Evolutionary conservation across 2,113 vertebrate species (phyloP).

Genomic region (Calidris pugnax): DNA sequence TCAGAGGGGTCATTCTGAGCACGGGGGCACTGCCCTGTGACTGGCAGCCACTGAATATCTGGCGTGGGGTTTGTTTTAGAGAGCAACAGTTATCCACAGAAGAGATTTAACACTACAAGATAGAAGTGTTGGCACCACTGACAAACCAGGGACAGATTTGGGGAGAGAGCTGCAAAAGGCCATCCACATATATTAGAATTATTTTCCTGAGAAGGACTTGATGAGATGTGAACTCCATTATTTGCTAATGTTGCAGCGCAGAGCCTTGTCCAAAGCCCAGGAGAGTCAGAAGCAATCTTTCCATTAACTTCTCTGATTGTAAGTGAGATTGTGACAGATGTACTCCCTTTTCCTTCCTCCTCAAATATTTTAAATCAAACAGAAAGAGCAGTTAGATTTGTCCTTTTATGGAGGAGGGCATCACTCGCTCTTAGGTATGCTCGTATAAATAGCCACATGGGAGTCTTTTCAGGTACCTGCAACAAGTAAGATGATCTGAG

Average conservation of each 20-base stretch:
- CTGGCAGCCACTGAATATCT: not conserved
- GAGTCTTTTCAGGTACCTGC: not conserved
- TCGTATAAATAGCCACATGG: not conserved
- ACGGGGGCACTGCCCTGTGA: not conserved
- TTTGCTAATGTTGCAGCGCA: conserved; percentile 12
- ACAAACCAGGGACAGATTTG: not conserved
- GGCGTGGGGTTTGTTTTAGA: not conserved
- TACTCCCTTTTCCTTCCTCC: not conserved
- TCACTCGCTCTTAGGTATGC: not conserved
- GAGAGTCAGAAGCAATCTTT: conserved; percentile 42
- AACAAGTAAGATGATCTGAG: not conserved
- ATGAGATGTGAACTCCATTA: conserved; percentile 33
- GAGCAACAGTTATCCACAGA: not conserved
- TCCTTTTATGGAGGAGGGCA: not conserved
- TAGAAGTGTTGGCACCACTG: not conserved
- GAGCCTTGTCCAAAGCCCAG: conserved; percentile 22
- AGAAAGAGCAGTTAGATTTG: not conserved
- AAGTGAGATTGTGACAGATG: conserved; percentile 39
- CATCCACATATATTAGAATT: not conserved
- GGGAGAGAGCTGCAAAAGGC: not conserved
- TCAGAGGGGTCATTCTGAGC: not conserved
- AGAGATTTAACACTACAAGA: not conserved
- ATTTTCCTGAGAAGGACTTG: not conserved
- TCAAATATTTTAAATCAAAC: conserved; percentile 18
- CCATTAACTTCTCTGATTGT: conserved; percentile 40